Evolutionary conservation across 2,888 invertebrate species (phyloP).

Genomic region (Eutolmus rufibarbis): DNA sequence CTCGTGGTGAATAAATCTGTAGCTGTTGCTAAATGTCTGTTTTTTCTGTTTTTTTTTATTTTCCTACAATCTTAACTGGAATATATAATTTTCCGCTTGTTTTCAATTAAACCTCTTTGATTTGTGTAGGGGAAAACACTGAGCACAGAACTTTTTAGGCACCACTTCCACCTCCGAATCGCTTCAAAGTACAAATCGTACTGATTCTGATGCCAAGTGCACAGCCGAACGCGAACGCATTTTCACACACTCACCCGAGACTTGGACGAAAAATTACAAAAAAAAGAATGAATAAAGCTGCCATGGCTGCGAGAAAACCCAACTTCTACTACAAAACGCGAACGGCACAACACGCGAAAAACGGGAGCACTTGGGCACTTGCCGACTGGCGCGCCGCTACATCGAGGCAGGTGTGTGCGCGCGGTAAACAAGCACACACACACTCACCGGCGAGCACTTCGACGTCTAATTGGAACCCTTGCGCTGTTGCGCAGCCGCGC

Average conservation of each 20-base stretch:
- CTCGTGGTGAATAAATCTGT: background rate
- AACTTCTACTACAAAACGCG: background rate
- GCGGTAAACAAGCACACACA: background rate
- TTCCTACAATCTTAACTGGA: background rate
- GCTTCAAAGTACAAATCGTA: slow-evolving; percentile 58
- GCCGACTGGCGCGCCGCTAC: background rate
- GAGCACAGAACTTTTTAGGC: background rate
- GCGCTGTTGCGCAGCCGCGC: background rate
- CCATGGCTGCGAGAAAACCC: background rate
- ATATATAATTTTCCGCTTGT: background rate
- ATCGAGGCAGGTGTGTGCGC: background rate
- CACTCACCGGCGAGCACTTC: background rate
- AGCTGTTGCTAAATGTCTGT: background rate
- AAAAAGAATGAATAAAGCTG: background rate
- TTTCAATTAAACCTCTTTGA: background rate
- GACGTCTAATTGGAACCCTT: background rate
- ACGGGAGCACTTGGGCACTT: background rate
- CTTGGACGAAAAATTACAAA: background rate
- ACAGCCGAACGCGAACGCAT: slow-evolving; percentile 29
- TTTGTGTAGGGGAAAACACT: slow-evolving; percentile 30
- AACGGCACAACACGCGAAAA: background rate
- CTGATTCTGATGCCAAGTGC: slow-evolving; percentile 52
- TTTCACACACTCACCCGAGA: background rate
- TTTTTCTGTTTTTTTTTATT: background rate
- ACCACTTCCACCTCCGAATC: slow-evolving; percentile 52